Conservation (phyloP, 2,797 vertebrate species). For the Anisognathus igniventris region DNA sequence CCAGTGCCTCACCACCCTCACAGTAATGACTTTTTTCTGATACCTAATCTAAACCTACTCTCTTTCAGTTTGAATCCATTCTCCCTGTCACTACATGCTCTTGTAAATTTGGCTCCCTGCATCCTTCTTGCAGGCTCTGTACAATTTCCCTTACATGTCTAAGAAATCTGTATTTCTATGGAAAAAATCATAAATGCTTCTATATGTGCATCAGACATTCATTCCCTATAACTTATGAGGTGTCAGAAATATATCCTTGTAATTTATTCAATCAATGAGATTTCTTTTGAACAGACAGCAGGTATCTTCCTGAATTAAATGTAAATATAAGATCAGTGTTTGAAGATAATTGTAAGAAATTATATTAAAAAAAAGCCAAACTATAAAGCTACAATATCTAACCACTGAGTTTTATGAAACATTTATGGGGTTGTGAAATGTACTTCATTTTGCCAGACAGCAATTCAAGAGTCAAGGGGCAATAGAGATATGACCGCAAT, state of each 20-base stretch:
- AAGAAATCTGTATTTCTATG: neutral
- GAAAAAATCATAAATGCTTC: neutral
- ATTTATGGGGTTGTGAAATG: neutral
- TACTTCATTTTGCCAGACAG: neutral
- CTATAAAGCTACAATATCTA: neutral
- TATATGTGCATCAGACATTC: neutral
- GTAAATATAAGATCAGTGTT: neutral
- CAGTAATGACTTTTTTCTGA: neutral
- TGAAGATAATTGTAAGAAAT: neutral
- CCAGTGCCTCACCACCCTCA: neutral
- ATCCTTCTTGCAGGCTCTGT: fast-evolving
- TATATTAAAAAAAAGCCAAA: neutral
- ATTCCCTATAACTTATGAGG: neutral
- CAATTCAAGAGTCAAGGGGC: neutral
- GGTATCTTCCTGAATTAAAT: neutral
- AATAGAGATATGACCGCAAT: neutral
- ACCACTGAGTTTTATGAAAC: neutral
- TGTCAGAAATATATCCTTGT: neutral
- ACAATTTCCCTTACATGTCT: neutral
- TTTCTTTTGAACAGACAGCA: neutral
- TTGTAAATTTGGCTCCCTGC: fast-evolving
- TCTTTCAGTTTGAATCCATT: neutral
- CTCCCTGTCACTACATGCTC: neutral
- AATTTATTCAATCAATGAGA: neutral
- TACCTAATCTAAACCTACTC: neutral